Percentiles rank a stretch among this genome's conserved stretches.
Conservation (phyloP, 2,113 vertebrate species). For the Riparia riparia region DNA sequence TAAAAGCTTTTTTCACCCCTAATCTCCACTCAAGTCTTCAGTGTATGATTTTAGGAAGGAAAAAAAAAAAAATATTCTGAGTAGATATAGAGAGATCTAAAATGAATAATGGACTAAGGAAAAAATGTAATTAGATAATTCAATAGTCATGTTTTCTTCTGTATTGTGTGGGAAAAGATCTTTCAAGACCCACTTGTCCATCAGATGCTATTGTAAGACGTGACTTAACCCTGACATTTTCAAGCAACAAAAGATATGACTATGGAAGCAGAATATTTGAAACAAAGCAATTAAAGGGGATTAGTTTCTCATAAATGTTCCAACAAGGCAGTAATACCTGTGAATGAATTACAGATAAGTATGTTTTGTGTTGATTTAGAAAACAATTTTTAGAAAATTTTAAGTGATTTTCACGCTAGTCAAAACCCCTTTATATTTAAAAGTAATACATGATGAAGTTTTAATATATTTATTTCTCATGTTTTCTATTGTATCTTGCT, state of each 20-base stretch:
- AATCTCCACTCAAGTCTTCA: not conserved
- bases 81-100: not conserved
- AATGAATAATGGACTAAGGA: not conserved
- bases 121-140: not conserved
- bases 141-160: not conserved
- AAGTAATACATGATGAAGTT: not conserved
- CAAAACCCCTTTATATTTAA: not conserved
- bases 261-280: not conserved
- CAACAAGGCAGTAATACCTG: not conserved
- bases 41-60: not conserved
- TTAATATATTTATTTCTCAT: not conserved
- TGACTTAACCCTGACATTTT: not conserved
- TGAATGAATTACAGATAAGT: not conserved
- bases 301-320: not conserved
- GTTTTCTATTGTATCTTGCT: not conserved
- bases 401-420: not conserved
- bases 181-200: not conserved
- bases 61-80: not conserved
- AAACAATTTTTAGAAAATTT: not conserved
- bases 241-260: not conserved
- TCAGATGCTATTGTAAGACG: not conserved
- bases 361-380: not conserved
- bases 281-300: not conserved
- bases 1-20: not conserved
- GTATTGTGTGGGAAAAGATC: not conserved